phyloP scores from a whole-genome alignment of 2,113 vertebrate genomes.

The Muscicapa adusta region DNA sequence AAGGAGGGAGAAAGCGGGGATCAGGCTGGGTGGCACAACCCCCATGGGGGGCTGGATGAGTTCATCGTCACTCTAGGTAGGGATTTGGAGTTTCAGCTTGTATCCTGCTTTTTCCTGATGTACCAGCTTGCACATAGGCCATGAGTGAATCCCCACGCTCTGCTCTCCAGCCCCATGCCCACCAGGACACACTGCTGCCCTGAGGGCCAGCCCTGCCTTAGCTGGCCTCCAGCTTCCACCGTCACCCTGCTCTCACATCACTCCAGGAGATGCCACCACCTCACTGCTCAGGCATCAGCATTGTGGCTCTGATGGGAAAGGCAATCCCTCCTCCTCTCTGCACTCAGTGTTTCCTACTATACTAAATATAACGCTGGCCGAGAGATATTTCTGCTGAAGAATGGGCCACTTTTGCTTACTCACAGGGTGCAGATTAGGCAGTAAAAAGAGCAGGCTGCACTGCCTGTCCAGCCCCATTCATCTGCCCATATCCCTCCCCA shows the following conservation, averaged over 20 bases:
- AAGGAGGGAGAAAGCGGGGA: neutral
- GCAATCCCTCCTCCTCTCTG: neutral
- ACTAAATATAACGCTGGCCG: neutral
- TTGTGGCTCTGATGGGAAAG: neutral
- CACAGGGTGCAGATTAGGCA: neutral
- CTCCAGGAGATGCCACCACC: neutral
- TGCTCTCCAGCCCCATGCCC: neutral
- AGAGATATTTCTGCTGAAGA: neutral
- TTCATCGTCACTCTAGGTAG: neutral
- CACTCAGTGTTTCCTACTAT: neutral
- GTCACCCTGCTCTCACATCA: neutral
- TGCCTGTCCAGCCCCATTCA: neutral
- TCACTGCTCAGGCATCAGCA: neutral
- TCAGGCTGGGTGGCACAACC: accelerated
- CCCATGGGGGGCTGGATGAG: accelerated
- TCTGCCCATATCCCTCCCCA: neutral
- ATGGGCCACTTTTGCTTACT: neutral
- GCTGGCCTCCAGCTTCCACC: neutral
- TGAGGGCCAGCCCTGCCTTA: neutral
- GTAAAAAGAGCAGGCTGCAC: neutral
- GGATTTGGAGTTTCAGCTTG: neutral
- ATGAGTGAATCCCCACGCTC: accelerated
- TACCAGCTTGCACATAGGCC: neutral
- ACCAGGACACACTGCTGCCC: neutral
- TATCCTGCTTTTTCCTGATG: neutral